Conservation (phyloP, 2,888 invertebrate species). For the Gastrophysa polygoni region DNA sequence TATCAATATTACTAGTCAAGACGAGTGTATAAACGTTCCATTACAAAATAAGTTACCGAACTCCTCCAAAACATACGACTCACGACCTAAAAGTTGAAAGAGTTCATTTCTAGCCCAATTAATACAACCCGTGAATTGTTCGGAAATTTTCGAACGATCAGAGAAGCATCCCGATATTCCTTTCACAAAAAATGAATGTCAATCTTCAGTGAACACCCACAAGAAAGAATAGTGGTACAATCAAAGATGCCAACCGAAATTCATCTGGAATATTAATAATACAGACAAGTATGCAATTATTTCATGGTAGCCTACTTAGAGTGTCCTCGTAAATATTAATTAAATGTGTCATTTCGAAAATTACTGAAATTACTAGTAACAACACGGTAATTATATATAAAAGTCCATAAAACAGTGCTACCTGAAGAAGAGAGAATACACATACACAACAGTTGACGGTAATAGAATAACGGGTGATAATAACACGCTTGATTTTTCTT, state of each 20-base stretch:
- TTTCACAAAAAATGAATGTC: too few relatives aligned
- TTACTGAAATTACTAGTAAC: conserved; percentile 5
- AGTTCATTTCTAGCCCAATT: too few relatives aligned
- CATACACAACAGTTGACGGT: conserved; percentile 17
- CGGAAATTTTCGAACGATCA: too few relatives aligned
- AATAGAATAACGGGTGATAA: conserved; percentile 28
- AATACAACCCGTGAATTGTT: too few relatives aligned
- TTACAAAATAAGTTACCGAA: too few relatives aligned
- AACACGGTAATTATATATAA: conserved; percentile 5
- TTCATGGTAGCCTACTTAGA: neutral
- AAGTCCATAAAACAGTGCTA: conserved; percentile 15
- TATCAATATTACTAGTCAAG: too few relatives aligned
- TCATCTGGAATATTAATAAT: conserved; percentile 1
- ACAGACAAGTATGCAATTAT: neutral
- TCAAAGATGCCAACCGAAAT: neutral
- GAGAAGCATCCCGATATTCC: too few relatives aligned
- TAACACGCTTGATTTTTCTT: conserved; percentile 9
- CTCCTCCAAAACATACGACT: too few relatives aligned
- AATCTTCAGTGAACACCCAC: neutral
- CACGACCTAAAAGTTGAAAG: too few relatives aligned
- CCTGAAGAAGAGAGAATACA: conserved; percentile 13
- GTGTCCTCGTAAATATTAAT: neutral
- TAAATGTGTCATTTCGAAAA: conserved; percentile 9
- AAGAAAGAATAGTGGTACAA: neutral
- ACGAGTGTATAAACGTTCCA: too few relatives aligned